Conservation (phyloP, 2,888 invertebrate species). For the Aproaerema taeniolella region DNA sequence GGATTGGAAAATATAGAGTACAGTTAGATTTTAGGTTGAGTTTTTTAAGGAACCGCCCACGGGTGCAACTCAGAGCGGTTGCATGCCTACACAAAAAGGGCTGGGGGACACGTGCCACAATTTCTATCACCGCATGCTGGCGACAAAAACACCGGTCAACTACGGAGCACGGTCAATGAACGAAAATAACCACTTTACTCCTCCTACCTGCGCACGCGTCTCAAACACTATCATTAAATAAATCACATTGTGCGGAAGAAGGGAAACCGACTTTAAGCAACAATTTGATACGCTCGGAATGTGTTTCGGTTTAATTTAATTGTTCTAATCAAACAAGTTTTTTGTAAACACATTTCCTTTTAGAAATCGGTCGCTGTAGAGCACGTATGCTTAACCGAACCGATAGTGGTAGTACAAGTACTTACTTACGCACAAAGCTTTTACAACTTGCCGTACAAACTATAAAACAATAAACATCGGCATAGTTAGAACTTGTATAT, state of each 20-base stretch:
- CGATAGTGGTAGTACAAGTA: background rate
- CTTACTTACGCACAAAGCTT: conserved; percentile 1
- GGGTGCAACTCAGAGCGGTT: conserved; percentile 2
- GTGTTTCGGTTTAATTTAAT: conserved; percentile 6
- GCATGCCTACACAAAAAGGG: conserved; percentile 6
- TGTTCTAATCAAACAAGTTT: background rate
- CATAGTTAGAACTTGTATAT: conserved; percentile 2
- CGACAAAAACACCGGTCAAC: conserved; percentile 47
- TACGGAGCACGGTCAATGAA: conserved; percentile 57
- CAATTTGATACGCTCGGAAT: conserved; percentile 13
- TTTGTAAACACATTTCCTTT: background rate
- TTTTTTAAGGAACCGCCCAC: no score
- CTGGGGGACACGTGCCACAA: conserved; percentile 40
- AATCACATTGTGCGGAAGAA: conserved; percentile 27
- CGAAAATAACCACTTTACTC: conserved; percentile 45
- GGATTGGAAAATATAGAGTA: no score
- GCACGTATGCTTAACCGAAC: background rate
- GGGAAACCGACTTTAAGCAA: conserved; percentile 12
- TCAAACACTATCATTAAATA: conserved; percentile 32
- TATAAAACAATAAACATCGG: conserved; percentile 10
- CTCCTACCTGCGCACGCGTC: conserved; percentile 29
- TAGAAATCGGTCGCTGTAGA: background rate
- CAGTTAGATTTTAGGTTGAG: no score
- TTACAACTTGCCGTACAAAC: conserved; percentile 6
- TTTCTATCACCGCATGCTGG: conserved; percentile 23